These are phyloP conservation scores for Drosophila ezoana DNA, from an alignment of 2,888 invertebrate species.

Conservation along the genomic window DNA sequence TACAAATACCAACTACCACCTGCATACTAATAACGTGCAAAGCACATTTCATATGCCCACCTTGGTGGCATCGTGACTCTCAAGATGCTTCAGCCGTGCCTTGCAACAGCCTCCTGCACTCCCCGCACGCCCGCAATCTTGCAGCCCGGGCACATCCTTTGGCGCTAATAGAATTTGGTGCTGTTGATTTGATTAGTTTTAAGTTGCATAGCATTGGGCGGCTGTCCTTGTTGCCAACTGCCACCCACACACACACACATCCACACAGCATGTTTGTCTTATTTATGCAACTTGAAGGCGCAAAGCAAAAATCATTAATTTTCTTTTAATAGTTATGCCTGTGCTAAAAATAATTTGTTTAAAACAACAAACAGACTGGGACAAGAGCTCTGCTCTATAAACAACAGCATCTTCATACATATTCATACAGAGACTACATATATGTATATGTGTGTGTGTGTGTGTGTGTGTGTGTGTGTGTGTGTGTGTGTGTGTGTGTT, in stretches of 20 bases:
- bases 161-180: constrained; percentile 68
- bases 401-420: neutral
- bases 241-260: constrained; percentile 3
- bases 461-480: too few species aligned
- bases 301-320: constrained; percentile 67
- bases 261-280: constrained; percentile 31
- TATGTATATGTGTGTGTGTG: neutral
- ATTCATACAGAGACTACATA: neutral
- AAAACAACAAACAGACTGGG: constrained; percentile 57
- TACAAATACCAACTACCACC: constrained; percentile 65
- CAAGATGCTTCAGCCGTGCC: constrained; percentile 29
- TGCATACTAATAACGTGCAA: constrained; percentile 68
- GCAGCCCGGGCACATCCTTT: constrained; percentile 4
- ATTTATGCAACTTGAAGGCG: constrained; percentile 51
- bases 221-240: constrained; percentile 45
- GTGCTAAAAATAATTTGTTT: constrained; percentile 73
- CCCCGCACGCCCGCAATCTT: too few species aligned
- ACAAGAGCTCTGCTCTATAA: constrained; percentile 22
- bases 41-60: constrained; percentile 40
- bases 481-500: too few species aligned
- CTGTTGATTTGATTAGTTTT: constrained; percentile 63
- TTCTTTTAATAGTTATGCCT: constrained; percentile 66
- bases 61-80: constrained; percentile 39
- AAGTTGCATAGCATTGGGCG: constrained; percentile 68
- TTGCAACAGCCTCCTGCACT: constrained; percentile 1